phyloP scores from a whole-genome alignment of 2,888 invertebrate genomes.

The Petrolisthes manimaculis region DNA sequence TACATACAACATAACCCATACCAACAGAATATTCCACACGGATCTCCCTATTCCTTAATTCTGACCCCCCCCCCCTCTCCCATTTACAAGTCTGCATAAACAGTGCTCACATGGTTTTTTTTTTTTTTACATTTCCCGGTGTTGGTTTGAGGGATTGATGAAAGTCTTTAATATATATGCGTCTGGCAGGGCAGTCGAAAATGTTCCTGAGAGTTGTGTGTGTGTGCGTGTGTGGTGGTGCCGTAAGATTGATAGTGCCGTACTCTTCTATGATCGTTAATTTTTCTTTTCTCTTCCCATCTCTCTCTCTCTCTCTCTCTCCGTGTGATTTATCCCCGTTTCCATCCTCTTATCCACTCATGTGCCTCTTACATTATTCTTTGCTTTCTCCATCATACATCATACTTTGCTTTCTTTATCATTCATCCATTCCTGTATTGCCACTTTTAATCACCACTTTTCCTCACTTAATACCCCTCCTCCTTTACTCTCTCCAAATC shows the following conservation, averaged over 20 bases:
- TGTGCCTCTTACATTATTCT: neutral
- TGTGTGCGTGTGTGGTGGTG: neutral
- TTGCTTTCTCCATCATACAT: neutral
- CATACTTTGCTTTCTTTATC: neutral
- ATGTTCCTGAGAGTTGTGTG: neutral
- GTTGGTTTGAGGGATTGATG: too few relatives aligned
- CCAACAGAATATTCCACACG: too few relatives aligned
- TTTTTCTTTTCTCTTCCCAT: neutral
- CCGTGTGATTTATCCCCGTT: neutral
- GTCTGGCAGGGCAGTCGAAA: too few relatives aligned
- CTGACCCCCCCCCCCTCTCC: too few relatives aligned
- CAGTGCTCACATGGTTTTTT: too few relatives aligned
- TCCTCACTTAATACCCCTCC: neutral
- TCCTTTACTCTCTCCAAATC: neutral
- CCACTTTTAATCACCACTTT: neutral
- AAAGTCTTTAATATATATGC: too few relatives aligned
- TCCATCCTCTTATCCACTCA: too few relatives aligned
- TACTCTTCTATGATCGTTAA: neutral
- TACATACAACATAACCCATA: too few relatives aligned
- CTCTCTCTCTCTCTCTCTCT: neutral
- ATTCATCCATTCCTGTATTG: neutral
- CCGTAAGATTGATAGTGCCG: too few relatives aligned
- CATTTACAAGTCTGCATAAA: too few relatives aligned
- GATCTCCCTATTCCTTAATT: too few relatives aligned
- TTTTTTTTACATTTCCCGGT: too few relatives aligned